phyloP scores from a whole-genome alignment of 2,113 vertebrate species.

The Corythoichthys haematopterus region DNA sequence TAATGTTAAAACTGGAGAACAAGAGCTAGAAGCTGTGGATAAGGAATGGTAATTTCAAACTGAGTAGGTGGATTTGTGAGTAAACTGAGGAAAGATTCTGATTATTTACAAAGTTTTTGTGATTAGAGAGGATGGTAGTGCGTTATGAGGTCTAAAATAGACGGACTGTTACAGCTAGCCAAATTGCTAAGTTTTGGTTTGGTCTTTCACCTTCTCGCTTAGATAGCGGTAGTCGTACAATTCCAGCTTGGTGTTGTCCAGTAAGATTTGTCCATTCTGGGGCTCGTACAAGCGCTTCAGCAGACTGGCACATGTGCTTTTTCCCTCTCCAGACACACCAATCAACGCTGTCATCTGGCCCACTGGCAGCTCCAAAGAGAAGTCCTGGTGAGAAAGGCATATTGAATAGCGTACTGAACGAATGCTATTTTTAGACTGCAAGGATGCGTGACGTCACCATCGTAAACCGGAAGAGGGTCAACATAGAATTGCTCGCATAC shows the following conservation, averaged over 20 bases:
- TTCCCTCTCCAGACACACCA: constrained; percentile 76
- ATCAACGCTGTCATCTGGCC: constrained; percentile 75
- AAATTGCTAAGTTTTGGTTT: neutral
- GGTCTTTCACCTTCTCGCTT: constrained; percentile 65
- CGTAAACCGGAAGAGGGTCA: no score
- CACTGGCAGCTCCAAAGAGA: constrained; percentile 65
- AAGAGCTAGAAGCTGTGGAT: neutral
- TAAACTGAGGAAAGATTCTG: neutral
- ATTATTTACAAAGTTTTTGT: no score
- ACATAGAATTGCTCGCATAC: no score
- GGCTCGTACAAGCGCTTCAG: constrained; percentile 69
- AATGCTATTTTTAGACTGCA: neutral
- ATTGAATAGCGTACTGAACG: neutral
- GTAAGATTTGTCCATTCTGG: constrained; percentile 56
- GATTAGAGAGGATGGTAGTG: no score
- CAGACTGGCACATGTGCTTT: constrained; percentile 75
- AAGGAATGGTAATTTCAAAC: no score
- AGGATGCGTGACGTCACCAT: no score
- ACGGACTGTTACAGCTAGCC: no score
- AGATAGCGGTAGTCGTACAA: constrained; percentile 70
- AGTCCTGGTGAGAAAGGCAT: constrained; percentile 39
- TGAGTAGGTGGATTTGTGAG: neutral
- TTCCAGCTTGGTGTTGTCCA: constrained; percentile 59
- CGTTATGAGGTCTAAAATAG: no score
- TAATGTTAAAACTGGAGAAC: neutral